Base-by-base conservation (phyloP, 2,888 invertebrate species). In the Torymus tubicola region DNA sequence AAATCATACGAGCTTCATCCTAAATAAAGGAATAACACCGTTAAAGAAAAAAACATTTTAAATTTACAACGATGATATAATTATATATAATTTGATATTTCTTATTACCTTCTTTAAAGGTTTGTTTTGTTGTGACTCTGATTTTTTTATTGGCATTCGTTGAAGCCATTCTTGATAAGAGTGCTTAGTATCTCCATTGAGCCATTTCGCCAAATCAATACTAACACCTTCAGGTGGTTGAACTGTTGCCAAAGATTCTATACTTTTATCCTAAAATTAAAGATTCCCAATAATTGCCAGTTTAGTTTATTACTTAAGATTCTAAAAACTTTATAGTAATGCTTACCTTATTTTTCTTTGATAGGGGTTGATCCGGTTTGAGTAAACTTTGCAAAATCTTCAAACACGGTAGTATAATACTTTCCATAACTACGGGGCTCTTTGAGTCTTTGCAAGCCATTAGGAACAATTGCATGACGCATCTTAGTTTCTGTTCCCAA, bases 401-500 rank as follows among this genome's bases (percentile, higher is more conserved):
- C 82, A 99, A 92, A 90, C 98, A 98, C 0, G 99, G 99, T 83
- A 99, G 92, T 82, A 98, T 96, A 18, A 99, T 95, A 81, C 96
- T 96, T 88, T 97, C 97, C 92, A 97, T 94, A 0, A 98, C 96
- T 72, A 96, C 95, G 0, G 97, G 96, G 86, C 96, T 96, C 82
- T 95, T 94, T 0, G 96, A 94, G 90, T 94, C 93, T 75, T 94
- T 93, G 84, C 95, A 95, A 4, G 96, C 95, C 91, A 94, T 93
- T 76, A 97, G 92, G 92, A 98, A 98, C 73, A 98, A 92, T 84
- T 95, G 95, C 92, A 98, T 96, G 82, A 98, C 96, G 88, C 96
- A 96, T 67, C 96, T 94, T 0, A 99, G 92, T 87, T 98, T 95
- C 82, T 96, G 94, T 89, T 99, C 98, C 99, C 99, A 99, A 89